Conservation (phyloP, 2,113 vertebrate species). For the Coturnix japonica region DNA sequence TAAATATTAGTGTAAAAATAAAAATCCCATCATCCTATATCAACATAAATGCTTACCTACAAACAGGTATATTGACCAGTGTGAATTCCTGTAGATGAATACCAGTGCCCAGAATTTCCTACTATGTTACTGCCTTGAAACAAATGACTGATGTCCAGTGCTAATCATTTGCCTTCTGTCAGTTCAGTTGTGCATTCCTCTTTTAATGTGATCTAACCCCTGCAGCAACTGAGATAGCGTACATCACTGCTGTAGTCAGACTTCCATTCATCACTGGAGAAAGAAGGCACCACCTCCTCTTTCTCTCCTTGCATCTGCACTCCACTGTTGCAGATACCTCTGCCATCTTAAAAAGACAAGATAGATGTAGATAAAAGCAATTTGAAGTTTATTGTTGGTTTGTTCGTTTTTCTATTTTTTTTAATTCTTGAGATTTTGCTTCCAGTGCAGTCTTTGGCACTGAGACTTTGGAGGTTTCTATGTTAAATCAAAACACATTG, state of each 20-base stretch:
- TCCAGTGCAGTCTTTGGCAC: not conserved
- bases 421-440: not conserved
- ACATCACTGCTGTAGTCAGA: conserved; percentile 48
- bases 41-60: not conserved
- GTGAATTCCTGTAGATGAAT: not conserved
- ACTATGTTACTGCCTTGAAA: not conserved
- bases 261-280: conserved; percentile 62
- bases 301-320: not conserved
- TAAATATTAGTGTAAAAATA: not conserved
- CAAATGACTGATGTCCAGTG: conserved; percentile 63
- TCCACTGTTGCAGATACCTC: not conserved
- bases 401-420: not conserved
- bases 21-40: not conserved
- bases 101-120: not conserved
- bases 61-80: not conserved
- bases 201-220: conserved; percentile 72
- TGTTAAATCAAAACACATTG: not conserved
- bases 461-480: not conserved
- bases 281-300: not conserved
- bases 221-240: conserved; percentile 65
- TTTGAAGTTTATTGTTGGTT: not conserved
- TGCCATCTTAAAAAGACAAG: not conserved
- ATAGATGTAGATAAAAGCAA: not conserved
- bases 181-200: conserved; percentile 47
- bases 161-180: conserved; percentile 70